Evolutionary conservation across 2,888 invertebrate species (phyloP).

Genomic region (Gastrophysa polygoni): DNA sequence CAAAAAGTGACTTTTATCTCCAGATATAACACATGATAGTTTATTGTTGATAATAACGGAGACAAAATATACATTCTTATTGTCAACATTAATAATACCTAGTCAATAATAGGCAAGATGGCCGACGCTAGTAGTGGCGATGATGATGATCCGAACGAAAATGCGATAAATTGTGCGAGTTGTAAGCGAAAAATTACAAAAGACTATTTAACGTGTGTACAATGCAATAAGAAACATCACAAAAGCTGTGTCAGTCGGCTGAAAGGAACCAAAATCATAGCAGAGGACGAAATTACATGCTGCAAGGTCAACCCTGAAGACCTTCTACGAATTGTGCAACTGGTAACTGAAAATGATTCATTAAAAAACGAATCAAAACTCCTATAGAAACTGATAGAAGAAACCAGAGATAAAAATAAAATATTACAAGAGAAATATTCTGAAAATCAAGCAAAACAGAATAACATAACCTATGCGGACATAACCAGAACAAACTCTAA

Average conservation of each 20-base stretch:
- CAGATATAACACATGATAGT: too few relatives aligned
- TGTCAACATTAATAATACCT: too few relatives aligned
- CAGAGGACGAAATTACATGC: too few relatives aligned
- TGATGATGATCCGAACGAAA: too few relatives aligned
- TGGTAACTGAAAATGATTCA: background rate
- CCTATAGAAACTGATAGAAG: background rate
- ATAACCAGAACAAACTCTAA: background rate
- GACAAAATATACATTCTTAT: too few relatives aligned
- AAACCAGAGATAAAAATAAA: background rate
- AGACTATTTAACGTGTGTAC: background rate
- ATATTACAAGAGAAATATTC: background rate
- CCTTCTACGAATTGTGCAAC: background rate
- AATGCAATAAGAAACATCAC: background rate
- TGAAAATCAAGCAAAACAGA: background rate
- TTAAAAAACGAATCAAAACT: background rate
- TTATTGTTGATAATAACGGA: too few relatives aligned
- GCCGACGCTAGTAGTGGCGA: too few relatives aligned
- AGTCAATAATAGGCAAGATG: too few relatives aligned
- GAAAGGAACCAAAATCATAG: background rate
- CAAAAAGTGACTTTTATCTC: too few relatives aligned
- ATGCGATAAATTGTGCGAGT: too few relatives aligned
- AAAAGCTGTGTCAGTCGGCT: background rate
- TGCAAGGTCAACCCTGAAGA: background rate
- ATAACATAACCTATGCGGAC: background rate
- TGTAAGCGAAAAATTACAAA: background rate